Percentiles rank a stretch among this genome's conserved stretches.
These are phyloP conservation scores for Heliothis virescens DNA, from an alignment of 1,140 invertebrate species.

Conservation along the genomic window DNA sequence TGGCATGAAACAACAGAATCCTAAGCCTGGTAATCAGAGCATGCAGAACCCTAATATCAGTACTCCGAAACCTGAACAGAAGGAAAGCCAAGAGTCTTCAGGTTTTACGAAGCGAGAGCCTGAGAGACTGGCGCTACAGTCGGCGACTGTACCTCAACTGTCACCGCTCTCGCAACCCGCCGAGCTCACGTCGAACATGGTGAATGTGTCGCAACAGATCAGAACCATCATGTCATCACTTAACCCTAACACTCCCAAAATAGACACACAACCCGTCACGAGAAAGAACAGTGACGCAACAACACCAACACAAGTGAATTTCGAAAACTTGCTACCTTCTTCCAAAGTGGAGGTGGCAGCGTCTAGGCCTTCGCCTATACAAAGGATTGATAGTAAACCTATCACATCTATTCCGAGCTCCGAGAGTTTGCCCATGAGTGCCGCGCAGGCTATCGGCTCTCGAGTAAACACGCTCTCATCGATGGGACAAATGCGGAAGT, in stretches of 20 bases:
- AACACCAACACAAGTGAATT: conserved; percentile 85
- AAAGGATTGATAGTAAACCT: conserved; percentile 79
- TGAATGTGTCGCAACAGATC: conserved; percentile 89
- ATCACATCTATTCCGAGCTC: conserved; percentile 60
- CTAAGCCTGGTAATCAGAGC: conserved; percentile 57
- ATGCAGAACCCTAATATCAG: conserved; percentile 64
- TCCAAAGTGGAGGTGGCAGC: conserved; percentile 83
- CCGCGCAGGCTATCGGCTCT: conserved; percentile 74
- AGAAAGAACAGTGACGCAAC: conserved; percentile 79
- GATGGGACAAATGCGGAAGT: conserved; percentile 78
- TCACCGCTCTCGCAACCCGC: conserved; percentile 90
- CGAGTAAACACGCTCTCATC: conserved; percentile 77
- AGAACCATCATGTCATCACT: conserved; percentile 88
- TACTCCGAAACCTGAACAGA: conserved; percentile 69
- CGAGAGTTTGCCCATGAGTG: conserved; percentile 75
- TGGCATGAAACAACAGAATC: conserved; percentile 71
- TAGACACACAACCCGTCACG: conserved; percentile 75
- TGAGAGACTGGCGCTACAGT: conserved; percentile 75
- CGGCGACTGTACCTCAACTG: conserved; percentile 88
- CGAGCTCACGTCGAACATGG: conserved; percentile 90
- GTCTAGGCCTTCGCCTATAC: conserved; percentile 76
- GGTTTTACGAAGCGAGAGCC: conserved; percentile 69
- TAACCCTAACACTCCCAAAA: conserved; percentile 81
- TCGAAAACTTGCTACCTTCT: conserved; percentile 84
- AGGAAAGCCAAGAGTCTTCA: conserved; percentile 70